Evolutionary conservation across 2,888 invertebrate species (phyloP).

Genomic region (Piscicola geometra): DNA sequence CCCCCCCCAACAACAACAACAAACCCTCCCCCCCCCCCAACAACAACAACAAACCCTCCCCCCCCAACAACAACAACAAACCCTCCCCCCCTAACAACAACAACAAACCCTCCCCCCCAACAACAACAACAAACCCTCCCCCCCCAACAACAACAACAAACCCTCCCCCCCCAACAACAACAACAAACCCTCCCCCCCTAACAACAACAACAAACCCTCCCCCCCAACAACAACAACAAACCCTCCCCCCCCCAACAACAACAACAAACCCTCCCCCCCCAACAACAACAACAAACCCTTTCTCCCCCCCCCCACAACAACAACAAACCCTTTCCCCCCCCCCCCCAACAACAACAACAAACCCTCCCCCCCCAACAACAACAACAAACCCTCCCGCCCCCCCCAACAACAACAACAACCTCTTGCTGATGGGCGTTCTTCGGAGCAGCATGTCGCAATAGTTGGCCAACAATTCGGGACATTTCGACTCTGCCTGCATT

Average conservation of each 20-base stretch:
- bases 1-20: background rate
- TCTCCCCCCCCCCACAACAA: too few relatives aligned
- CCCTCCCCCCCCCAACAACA: background rate
- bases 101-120: too few relatives aligned
- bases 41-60: background rate
- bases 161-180: background rate
- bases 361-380: background rate
- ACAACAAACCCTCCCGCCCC: background rate
- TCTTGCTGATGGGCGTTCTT: slow-evolving; percentile 90
- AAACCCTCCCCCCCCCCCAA: background rate
- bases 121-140: background rate
- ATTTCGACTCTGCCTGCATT: slow-evolving; percentile 81
- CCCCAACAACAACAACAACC: slow-evolving; percentile 4
- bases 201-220: background rate
- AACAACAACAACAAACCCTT: background rate
- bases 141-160: background rate
- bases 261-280: background rate
- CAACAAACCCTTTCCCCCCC: background rate
- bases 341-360: background rate
- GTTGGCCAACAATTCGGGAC: slow-evolving; percentile 95
- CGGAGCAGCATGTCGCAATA: slow-evolving; percentile 98
- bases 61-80: background rate
- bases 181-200: background rate
- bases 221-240: background rate
- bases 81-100: background rate